These are phyloP conservation scores for Acropternis orthonyx DNA, from an alignment of 2,797 vertebrate species.

Conservation along the genomic window DNA sequence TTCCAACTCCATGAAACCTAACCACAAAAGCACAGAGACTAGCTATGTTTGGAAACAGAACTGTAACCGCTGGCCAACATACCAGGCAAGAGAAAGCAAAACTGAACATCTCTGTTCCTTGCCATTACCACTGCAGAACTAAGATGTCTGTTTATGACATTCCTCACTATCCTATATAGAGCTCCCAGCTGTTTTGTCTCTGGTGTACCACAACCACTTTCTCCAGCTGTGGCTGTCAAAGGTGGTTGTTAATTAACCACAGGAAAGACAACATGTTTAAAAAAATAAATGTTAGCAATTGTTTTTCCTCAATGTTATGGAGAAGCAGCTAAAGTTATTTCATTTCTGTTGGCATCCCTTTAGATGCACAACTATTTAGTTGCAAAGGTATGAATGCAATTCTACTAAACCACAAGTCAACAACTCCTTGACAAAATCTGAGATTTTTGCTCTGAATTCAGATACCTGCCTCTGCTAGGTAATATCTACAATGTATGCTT, in stretches of 20 bases:
- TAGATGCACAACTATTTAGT: not conserved
- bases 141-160: not conserved
- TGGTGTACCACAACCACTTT: not conserved
- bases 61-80: not conserved
- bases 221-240: not conserved
- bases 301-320: not conserved
- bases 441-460: not conserved
- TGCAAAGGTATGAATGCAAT: not conserved
- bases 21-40: not conserved
- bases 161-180: not conserved
- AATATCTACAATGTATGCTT: not conserved
- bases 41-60: not conserved
- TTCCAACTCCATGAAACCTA: not conserved
- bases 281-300: not conserved
- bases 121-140: not conserved
- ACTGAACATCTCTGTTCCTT: not conserved
- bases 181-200: not conserved
- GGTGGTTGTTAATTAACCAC: not conserved
- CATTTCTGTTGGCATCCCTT: not conserved
- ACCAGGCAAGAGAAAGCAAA: not conserved
- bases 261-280: not conserved
- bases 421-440: not conserved
- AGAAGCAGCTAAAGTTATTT: not conserved
- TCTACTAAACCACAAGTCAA: not conserved
- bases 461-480: not conserved